Base-by-base conservation (phyloP, 2,113 vertebrate genomes). In the Rhinoderma darwinii region DNA sequence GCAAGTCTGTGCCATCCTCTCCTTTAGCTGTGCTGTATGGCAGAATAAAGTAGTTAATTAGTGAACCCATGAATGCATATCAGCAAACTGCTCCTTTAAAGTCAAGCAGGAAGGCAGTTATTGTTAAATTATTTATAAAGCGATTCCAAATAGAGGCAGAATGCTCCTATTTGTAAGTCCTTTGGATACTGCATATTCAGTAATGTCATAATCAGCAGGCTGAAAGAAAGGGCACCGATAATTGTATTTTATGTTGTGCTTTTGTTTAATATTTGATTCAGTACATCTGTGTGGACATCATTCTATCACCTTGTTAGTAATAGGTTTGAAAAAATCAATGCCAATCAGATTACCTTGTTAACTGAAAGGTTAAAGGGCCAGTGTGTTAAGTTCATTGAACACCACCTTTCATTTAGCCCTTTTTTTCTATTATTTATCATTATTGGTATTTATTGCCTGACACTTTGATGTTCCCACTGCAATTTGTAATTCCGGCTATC, bases 271-370 rank as follows among this genome's bases (percentile, higher is more conserved):
- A 94, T 94, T 94, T 94, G 94, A 96, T 95, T 96, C 96, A 96
- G 95, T 97, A 96, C 96, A 94, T 95, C 92, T 93, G 92, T 88
- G 94, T 95, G 94, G 96, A 96, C 94, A 95, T 92, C 94, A 93
- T 95, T 96, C 95, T 95, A 95, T 96, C 96, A 95, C 94, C 95
- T 96, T 94, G 94, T 95, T 95, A 94, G 95, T 94, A 96, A 94
- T 94, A 93, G 92, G 91, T 94, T 93, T 94, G 94, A 92, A 93
- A 93, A 98, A 98, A 98, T 98, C 96, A 96, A 97, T 98, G 95
- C 90, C 94, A 96, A 97, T 96, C 95, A 97, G 95, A 98, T 97
- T 96, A 96, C 94, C 95, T 96, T 94, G 95, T 97, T 96, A 94
- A 94, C 94, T 95, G 96, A 93, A 94, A 95, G 95, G 96, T 95